A percentile compares a stretch with the other conserved stretches of the same genome.
Evolutionary conservation across 1,140 invertebrate species (phyloP).

Genomic region (Drosophila truncata): DNA sequence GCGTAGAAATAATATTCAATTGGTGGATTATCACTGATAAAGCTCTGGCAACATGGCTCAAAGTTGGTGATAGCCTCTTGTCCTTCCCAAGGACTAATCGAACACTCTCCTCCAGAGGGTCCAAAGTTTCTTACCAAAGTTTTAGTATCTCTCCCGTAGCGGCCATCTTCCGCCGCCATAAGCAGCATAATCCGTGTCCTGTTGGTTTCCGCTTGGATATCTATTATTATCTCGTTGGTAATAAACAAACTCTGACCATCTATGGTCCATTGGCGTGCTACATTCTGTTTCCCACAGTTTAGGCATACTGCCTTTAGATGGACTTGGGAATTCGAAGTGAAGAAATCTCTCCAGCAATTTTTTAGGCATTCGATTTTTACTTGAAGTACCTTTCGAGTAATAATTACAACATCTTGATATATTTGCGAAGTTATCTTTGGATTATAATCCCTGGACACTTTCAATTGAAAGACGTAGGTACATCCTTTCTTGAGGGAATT

Average conservation of each 20-base stretch:
- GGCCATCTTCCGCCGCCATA: conserved; percentile 6
- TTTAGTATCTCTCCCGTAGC: background rate
- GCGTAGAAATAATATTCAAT: conserved; percentile 50
- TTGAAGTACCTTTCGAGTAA: background rate
- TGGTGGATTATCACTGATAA: background rate
- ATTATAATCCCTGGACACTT: conserved; percentile 36
- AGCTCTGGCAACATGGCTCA: conserved; percentile 41
- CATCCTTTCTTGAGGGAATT: conserved; percentile 2
- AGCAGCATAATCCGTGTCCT: background rate
- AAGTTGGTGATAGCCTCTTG: conserved; percentile 35
- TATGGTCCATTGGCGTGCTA: conserved; percentile 34
- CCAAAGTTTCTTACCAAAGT: background rate
- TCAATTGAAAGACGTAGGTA: conserved; percentile 30
- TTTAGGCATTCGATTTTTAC: conserved; percentile 32
- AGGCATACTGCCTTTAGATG: conserved; percentile 13
- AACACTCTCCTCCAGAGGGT: conserved; percentile 14
- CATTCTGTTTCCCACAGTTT: conserved; percentile 7
- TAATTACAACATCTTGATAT: conserved; percentile 15
- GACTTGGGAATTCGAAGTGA: conserved; percentile 16
- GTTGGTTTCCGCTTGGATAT: background rate
- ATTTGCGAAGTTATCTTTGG: background rate
- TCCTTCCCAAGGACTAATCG: conserved; percentile 16
- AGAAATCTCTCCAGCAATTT: conserved; percentile 29
- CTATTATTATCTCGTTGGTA: background rate
- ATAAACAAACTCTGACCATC: background rate